These are phyloP conservation scores for Aegithalos caudatus DNA, from an alignment of 2,113 vertebrate species.

Conservation along the genomic window DNA sequence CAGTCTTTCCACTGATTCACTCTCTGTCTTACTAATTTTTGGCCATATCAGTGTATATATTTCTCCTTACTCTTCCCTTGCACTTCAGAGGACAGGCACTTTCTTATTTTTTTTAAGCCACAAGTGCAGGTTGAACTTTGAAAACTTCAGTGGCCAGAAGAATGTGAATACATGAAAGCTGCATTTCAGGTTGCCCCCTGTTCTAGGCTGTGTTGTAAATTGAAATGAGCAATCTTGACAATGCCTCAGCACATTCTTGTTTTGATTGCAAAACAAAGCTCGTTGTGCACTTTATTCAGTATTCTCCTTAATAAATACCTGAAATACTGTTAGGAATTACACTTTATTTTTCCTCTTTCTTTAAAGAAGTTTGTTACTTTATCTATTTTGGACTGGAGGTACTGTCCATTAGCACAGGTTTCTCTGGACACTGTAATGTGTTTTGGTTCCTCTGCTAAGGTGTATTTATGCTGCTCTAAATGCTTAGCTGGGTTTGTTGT, in stretches of 20 bases:
- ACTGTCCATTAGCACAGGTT: background rate
- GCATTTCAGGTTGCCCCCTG: background rate
- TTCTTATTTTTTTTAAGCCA: background rate
- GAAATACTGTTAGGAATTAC: background rate
- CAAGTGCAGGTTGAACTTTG: background rate
- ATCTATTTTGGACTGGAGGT: background rate
- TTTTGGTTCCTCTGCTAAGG: background rate
- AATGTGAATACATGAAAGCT: background rate
- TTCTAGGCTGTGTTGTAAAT: background rate
- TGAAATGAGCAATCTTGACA: background rate
- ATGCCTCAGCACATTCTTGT: background rate
- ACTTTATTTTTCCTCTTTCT: background rate
- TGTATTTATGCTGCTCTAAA: background rate
- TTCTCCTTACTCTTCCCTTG: background rate
- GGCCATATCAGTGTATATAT: background rate
- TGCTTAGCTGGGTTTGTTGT: background rate
- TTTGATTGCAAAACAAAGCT: background rate
- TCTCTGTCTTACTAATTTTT: background rate
- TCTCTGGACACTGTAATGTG: background rate
- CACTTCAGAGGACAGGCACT: background rate
- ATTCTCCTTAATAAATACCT: background rate
- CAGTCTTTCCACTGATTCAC: background rate
- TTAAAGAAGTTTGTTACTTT: background rate
- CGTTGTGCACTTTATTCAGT: conserved; percentile 25
- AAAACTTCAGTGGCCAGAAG: background rate